Evolutionary conservation across 2,888 invertebrate species (phyloP).

Genomic region (Chrysolina oricalcia): DNA sequence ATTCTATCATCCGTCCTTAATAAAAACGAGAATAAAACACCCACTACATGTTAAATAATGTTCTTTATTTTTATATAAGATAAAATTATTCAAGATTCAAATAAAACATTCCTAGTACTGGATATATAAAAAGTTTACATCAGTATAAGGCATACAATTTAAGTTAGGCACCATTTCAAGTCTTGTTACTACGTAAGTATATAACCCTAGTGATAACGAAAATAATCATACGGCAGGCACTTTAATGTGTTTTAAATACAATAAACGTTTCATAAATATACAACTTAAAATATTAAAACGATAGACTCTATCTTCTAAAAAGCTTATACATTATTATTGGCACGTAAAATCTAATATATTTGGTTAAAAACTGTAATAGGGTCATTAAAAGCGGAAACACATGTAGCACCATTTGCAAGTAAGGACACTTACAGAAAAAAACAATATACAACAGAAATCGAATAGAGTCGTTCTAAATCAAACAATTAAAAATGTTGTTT

Average conservation of each 20-base stretch:
- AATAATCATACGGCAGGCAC: slow-evolving; percentile 42
- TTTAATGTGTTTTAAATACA: slow-evolving; percentile 39
- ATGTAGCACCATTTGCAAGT: slow-evolving; percentile 64
- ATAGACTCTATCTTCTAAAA: slow-evolving; percentile 37
- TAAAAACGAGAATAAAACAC: not conserved
- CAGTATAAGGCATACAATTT: slow-evolving; percentile 51
- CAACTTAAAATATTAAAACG: slow-evolving; percentile 42
- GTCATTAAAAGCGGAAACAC: slow-evolving; percentile 48
- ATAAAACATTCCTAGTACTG: slow-evolving; percentile 47
- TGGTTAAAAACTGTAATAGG: slow-evolving; percentile 60
- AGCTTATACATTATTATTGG: slow-evolving; percentile 61
- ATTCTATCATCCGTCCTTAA: too few relatives aligned
- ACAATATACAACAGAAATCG: slow-evolving; percentile 39
- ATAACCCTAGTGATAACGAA: slow-evolving; percentile 36
- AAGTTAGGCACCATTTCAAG: slow-evolving; percentile 51
- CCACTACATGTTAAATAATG: slow-evolving; percentile 40
- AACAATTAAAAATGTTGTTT: slow-evolving; percentile 9
- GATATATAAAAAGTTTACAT: slow-evolving; percentile 43
- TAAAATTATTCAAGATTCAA: slow-evolving; percentile 39
- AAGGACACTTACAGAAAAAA: slow-evolving; percentile 60
- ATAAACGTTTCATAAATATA: slow-evolving; percentile 38
- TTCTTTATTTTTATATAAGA: slow-evolving; percentile 42
- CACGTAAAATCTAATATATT: slow-evolving; percentile 59
- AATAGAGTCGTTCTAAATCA: not conserved
- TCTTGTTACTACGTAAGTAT: slow-evolving; percentile 47